Conservation (phyloP, 2,888 invertebrate genomes). For the Phragmatobia fuliginosa region DNA sequence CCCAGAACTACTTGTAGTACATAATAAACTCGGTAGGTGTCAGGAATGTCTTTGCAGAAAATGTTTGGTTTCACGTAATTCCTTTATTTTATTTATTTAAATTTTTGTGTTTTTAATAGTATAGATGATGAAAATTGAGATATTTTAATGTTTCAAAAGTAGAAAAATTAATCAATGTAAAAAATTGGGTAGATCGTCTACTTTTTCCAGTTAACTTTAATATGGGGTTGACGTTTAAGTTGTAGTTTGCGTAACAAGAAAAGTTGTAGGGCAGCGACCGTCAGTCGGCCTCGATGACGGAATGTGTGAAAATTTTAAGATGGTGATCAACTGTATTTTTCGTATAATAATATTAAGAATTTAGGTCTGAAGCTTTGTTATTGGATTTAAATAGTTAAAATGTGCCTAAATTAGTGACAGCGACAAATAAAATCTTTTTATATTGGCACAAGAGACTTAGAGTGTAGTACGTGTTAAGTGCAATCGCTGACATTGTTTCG, state of each 20-base stretch:
- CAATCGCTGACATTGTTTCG: constrained; percentile 84
- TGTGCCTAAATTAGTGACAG: constrained; percentile 61
- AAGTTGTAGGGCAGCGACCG: constrained; percentile 80
- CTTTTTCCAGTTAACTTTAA: neutral
- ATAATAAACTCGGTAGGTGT: constrained; percentile 29
- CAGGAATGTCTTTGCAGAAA: neutral
- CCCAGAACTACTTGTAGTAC: constrained; percentile 9
- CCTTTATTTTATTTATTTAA: neutral
- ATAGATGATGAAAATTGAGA: too few species aligned
- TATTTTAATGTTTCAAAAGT: neutral
- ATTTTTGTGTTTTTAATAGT: neutral
- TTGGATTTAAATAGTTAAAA: constrained; percentile 56
- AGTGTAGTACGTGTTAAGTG: constrained; percentile 77
- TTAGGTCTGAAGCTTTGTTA: constrained; percentile 62
- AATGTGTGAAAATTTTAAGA: constrained; percentile 85
- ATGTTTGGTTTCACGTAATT: constrained; percentile 26
- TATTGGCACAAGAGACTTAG: constrained; percentile 58
- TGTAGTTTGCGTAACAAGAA: constrained; percentile 60
- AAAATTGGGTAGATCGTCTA: neutral
- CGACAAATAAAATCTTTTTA: constrained; percentile 42
- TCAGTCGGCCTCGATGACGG: constrained; percentile 84
- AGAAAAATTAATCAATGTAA: neutral
- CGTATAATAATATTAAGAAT: constrained; percentile 61
- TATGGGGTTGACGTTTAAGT: constrained; percentile 17
- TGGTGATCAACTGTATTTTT: constrained; percentile 84